Base-by-base conservation (phyloP, 2,888 invertebrate species). In the Phlogophora meticulosa region DNA sequence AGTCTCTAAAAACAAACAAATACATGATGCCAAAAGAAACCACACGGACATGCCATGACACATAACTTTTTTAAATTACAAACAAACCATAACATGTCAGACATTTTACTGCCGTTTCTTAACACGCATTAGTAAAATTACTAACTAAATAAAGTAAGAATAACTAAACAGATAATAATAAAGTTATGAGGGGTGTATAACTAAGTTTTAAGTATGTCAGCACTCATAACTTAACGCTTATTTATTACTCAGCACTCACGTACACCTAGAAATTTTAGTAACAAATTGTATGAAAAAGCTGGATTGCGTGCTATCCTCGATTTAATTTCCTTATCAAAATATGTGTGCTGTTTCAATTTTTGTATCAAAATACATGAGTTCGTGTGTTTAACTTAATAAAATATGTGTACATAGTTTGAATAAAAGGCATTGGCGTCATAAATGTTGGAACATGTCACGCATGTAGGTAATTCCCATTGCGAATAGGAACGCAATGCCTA, bases 231-330 rank as follows among this genome's bases (percentile, higher is more conserved):
- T 82, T 70, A 65, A 63, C 52, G 67, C 69, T 81, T 82, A 81
- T 82, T 83, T 81, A 83, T 78, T 67, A 67, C 60, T 78, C 68
- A 80, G 59, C 69, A 53, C 70, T 77, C 72, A 65, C 81, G 81
- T 85, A 87, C 80, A 84, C 28, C 28, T 28, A 28, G 28, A 28
- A 28, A 28, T 28, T 28, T 28, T 28, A 84, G 85, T 83, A 86
- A 89, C 90, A 87, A 90, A 90, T 90, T 89, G 84, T 84, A 69
- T 78, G 74, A 84, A 85, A 87, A 86, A 81, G 69, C 82, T 69
- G 77, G 76, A 67, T 90, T 82, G 90, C 90, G 90, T 90, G 90
- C 72, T 85, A 80, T 78, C 70, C 81, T 77, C 87, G 69, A 85
- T 90, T 90, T 87, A 87, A 86, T 56, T 86, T 85, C 83, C 77